Evolutionary conservation across 2,888 invertebrate species (phyloP).

Genomic region (Cremastinae sp.): DNA sequence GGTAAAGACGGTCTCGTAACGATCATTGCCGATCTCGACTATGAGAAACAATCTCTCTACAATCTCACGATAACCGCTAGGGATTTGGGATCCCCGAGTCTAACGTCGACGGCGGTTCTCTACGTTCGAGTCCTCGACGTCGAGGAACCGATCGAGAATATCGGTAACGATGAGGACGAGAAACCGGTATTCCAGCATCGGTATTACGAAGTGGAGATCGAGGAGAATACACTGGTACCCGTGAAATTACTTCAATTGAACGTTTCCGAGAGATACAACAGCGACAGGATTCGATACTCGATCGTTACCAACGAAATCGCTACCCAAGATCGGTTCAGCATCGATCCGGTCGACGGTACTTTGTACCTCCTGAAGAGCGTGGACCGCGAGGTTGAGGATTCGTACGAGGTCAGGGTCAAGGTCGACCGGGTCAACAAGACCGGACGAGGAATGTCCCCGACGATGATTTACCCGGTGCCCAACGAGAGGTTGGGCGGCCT

Average conservation of each 20-base stretch:
- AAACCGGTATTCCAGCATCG: constrained; percentile 83
- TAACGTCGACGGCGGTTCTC: constrained; percentile 89
- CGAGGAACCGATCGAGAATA: constrained; percentile 84
- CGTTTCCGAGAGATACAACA: constrained; percentile 85
- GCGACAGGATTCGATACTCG: constrained; percentile 84
- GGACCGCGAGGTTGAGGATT: constrained; percentile 87
- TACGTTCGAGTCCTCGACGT: constrained; percentile 86
- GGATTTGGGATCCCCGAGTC: constrained; percentile 91
- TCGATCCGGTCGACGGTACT: constrained; percentile 89
- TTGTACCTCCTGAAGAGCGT: constrained; percentile 87
- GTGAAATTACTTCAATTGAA: constrained; percentile 88
- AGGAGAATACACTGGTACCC: constrained; percentile 90
- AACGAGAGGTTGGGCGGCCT: constrained; percentile 87
- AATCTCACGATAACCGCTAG: constrained; percentile 91
- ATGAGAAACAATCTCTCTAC: constrained; percentile 85
- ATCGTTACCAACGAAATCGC: constrained; percentile 84
- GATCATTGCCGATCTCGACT: constrained; percentile 87
- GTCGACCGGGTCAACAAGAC: constrained; percentile 82
- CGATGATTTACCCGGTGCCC: constrained; percentile 88
- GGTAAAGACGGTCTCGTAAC: constrained; percentile 92
- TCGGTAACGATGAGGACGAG: constrained; percentile 78
- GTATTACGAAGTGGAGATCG: constrained; percentile 91
- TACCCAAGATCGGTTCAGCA: constrained; percentile 85
- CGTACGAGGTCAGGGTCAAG: constrained; percentile 83
- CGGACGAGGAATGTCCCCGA: constrained; percentile 85